Base-by-base conservation (phyloP, 2,888 invertebrate genomes). In the Podabrus alpinus region DNA sequence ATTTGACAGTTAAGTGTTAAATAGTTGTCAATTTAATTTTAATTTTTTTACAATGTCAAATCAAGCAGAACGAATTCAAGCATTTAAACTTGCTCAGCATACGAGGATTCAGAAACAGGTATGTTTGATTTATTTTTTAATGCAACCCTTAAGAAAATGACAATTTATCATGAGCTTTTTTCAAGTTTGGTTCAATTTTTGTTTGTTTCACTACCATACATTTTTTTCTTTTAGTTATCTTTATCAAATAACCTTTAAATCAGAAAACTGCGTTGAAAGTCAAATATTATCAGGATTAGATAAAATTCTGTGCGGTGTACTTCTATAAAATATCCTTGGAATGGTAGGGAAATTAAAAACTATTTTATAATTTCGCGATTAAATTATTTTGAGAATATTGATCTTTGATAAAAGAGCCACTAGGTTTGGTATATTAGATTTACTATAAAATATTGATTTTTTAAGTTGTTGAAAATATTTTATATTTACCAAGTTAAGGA, bases 61-160 rank as follows among this genome's bases (percentile, higher is more conserved):
- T 66, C 80, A 75, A 75, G 79, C 77, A 67, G 79, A 82, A 25
- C 79, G 78, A 16, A 61, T 79, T 67, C 79, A 82, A 78, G 76
- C 79, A 25, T 76, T 76, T 67, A 75, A 81, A 59, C 83, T 83
- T 70, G 76, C 81, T 19, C 84, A 85, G 74, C 80, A 84, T 72
- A 79, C 81, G 15, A 83, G 83, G 77, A 73, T 85, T 67, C 82
- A 81, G 66, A 84, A 82, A 73, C 83, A 85, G 83, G 85, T 85
- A 79, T 78, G 83, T 79, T 45, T 24, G 59, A 45, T 64, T 64
- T 19, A 64, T 19, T n/a, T 45, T 29, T 29, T 29, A 29, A 13
- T 13, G 1, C 13, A 29, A 13, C 5, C 13, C 13, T 1, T n/a
- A n/a, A 29, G 29, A 29, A 29, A 29, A 29, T n/a, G 5, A 25